Evolutionary conservation across 1,140 invertebrate species (phyloP), one percentile per base, ranked within the genome.

Genomic region (Idris sp.): DNA sequence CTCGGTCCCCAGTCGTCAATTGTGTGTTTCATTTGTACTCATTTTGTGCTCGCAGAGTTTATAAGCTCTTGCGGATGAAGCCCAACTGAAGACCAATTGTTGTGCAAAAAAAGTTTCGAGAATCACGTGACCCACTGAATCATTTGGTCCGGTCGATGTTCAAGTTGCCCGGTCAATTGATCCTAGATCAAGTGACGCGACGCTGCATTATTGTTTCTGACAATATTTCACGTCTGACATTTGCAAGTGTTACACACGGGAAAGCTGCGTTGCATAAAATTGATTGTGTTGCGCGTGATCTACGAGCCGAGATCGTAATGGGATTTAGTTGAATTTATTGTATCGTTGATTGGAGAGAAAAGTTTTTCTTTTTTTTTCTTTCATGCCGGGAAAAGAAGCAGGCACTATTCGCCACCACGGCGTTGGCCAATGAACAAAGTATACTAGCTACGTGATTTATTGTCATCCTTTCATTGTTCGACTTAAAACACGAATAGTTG

Each of bases 1-100:
- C 33, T 56, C 19, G 35, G 25, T 46, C 59, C 41, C 64, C 46
- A 35, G 41, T 43, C 44, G 38, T 48, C 73, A 78, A 78, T 78
- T 78, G 68, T 64, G n/a, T n/a, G 49, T 51, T 71, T 74, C 64
- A 67, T 78, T 76, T 53, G 68, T 53, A 58, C 68, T 71, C 62
- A 53, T 72, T 72, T 33, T 4, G 31, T 19, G 13, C 11, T 5
- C n/a, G 19, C 25, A 35, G 38, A 16, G n/a, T n/a, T n/a, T n/a
- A n/a, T n/a, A n/a, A n/a, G n/a, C 53, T 38, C 44, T 64, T 31
- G 69, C 41, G 36, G 35, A 44, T 35, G 40, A 13, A 43, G 31
- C 49, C 16, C 19, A n/a, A 13, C 44, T 30, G 44, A 26, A 26
- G 62, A 49, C 31, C 71, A 67, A 74, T 74, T 67, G 38, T 16